Evolutionary conservation across 2,888 invertebrate species (phyloP).

Genomic region (Lycia hirtaria): DNA sequence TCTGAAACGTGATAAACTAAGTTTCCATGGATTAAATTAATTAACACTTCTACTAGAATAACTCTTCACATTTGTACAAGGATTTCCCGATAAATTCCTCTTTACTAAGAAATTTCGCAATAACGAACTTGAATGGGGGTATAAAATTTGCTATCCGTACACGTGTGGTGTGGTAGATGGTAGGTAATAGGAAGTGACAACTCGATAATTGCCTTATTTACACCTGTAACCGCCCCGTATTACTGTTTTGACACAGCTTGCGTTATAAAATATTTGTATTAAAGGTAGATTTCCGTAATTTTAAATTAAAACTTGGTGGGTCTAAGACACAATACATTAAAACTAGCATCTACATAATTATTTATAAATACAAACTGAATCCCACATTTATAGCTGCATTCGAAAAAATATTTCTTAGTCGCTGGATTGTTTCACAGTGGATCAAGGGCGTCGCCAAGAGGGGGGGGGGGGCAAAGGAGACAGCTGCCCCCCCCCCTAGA

Average conservation of each 20-base stretch:
- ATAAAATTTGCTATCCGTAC: constrained; percentile 18
- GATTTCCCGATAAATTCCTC: background rate
- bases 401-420: no score
- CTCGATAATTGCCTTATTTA: constrained; percentile 73
- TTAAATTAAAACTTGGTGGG: no score
- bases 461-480: no score
- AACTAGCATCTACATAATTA: no score
- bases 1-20: background rate
- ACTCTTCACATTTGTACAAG: background rate
- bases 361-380: no score
- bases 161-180: no score
- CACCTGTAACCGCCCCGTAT: constrained; percentile 61
- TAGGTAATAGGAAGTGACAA: constrained; percentile 79
- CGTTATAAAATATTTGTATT: constrained; percentile 35
- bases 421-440: no score
- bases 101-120: background rate
- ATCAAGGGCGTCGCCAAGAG: no score
- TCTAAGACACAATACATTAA: no score
- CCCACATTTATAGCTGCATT: no score
- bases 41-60: background rate
- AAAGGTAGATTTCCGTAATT: constrained; percentile 17
- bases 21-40: background rate
- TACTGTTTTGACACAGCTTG: constrained; percentile 37
- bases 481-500: no score
- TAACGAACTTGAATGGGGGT: background rate